A percentile compares a stretch with the other conserved stretches of the same genome.
These are phyloP conservation scores for Hemiprocne comata DNA, from an alignment of 2,113 vertebrate genomes.

Conservation along the genomic window DNA sequence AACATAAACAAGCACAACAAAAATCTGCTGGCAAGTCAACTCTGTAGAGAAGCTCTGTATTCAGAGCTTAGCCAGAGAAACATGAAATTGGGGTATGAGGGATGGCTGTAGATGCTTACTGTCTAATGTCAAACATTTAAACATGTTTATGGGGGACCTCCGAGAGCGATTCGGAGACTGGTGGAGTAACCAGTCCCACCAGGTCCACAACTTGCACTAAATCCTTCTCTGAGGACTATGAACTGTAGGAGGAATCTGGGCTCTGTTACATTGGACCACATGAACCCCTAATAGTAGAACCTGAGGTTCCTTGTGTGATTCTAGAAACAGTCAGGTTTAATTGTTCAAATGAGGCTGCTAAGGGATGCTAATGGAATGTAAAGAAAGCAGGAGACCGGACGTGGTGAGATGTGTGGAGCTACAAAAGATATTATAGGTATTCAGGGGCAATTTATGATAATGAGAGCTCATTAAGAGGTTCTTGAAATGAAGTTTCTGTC, in stretches of 20 bases:
- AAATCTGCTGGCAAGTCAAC: neutral
- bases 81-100: neutral
- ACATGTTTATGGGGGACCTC: neutral
- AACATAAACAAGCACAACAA: neutral
- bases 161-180: neutral
- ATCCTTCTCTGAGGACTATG: neutral
- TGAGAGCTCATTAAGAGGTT: slow-evolving; percentile 46
- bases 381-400: slow-evolving; percentile 46
- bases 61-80: neutral
- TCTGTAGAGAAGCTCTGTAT: neutral
- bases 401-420: neutral
- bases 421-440: neutral
- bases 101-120: neutral
- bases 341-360: slow-evolving; percentile 8
- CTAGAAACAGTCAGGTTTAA: slow-evolving; percentile 14
- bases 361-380: slow-evolving; percentile 32
- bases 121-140: neutral
- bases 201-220: neutral
- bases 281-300: neutral
- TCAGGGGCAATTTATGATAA: slow-evolving; percentile 47
- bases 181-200: neutral
- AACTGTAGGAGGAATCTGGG: neutral
- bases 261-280: neutral
- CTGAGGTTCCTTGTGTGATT: neutral
- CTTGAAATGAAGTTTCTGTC: slow-evolving; percentile 13